These are phyloP conservation scores for Diloba caeruleocephala DNA, from an alignment of 2,888 invertebrate genomes.

Conservation along the genomic window DNA sequence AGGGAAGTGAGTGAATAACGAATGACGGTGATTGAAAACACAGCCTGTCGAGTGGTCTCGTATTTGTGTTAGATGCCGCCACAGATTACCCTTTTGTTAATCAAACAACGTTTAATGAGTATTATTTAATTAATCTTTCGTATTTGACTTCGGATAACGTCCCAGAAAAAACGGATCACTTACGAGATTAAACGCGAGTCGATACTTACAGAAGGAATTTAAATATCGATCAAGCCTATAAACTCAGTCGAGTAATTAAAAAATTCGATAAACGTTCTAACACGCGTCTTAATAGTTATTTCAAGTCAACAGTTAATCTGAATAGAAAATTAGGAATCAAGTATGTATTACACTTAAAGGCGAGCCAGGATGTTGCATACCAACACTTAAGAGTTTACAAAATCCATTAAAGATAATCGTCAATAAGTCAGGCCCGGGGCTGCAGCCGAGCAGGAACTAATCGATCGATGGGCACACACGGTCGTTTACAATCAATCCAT, in stretches of 20 bases:
- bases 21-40: conserved; percentile 87
- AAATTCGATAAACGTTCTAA: conserved; percentile 58
- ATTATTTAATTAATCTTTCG: conserved; percentile 86
- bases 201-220: conserved; percentile 51
- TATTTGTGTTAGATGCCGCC: conserved; percentile 88
- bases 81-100: conserved; percentile 87
- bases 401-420: conserved; percentile 87
- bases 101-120: conserved; percentile 87
- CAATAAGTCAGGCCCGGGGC: conserved; percentile 76
- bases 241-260: conserved; percentile 37
- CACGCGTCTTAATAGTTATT: conserved; percentile 64
- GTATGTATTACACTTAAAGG: conserved; percentile 71
- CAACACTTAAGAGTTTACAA: conserved; percentile 79
- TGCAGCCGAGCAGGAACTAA: conserved; percentile 80
- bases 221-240: conserved; percentile 48
- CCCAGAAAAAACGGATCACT: conserved; percentile 56
- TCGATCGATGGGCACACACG: conserved; percentile 84
- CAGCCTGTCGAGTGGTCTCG: conserved; percentile 78
- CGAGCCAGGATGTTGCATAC: conserved; percentile 72
- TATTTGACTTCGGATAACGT: conserved; percentile 79
- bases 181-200: conserved; percentile 56
- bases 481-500: conserved; percentile 87
- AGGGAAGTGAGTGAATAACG: conserved; percentile 87
- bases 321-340: conserved; percentile 74
- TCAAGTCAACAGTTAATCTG: conserved; percentile 67